Evolutionary conservation across 1,140 invertebrate genomes (phyloP).

Genomic region (Idris sp.): DNA sequence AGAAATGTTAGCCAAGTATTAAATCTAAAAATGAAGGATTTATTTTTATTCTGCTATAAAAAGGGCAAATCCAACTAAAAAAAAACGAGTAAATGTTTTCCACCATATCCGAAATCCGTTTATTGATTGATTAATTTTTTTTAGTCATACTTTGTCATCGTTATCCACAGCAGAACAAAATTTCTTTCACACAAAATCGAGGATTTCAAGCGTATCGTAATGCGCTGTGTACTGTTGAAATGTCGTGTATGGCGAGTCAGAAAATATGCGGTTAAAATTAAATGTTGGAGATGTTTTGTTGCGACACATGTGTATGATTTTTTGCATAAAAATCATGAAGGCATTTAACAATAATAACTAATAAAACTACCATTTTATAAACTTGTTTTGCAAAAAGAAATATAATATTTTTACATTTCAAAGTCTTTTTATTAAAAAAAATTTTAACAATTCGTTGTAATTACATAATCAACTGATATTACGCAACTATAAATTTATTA

Average conservation of each 20-base stretch:
- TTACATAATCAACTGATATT: no score
- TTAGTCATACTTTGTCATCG: slow-evolving; percentile 55
- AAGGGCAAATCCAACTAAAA: slow-evolving; percentile 21
- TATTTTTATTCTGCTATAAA: slow-evolving; percentile 22
- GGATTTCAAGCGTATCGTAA: slow-evolving; percentile 63
- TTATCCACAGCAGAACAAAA: slow-evolving; percentile 49
- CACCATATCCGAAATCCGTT: slow-evolving; percentile 31
- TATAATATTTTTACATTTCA: no score
- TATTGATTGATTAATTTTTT: slow-evolving; percentile 41
- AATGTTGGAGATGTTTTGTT: no score
- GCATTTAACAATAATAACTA: no score
- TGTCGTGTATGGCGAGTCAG: slow-evolving; percentile 27
- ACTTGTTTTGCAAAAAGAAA: no score
- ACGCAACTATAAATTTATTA: no score
- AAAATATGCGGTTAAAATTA: slow-evolving; percentile 37
- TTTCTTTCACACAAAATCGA: slow-evolving; percentile 60
- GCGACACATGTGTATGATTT: slow-evolving; percentile 38
- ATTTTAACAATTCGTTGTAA: no score
- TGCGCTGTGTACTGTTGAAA: slow-evolving; percentile 52
- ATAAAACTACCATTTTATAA: no score
- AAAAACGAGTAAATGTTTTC: slow-evolving; percentile 26
- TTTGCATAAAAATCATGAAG: slow-evolving; percentile 58
- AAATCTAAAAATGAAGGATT: slow-evolving; percentile 19
- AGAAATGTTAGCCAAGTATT: not conserved
- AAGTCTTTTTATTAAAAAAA: no score